Evolutionary conservation across 2,113 vertebrate genomes (phyloP), one percentile per base, ranked within the genome.

Genomic region (Dipodomys stephensi): DNA sequence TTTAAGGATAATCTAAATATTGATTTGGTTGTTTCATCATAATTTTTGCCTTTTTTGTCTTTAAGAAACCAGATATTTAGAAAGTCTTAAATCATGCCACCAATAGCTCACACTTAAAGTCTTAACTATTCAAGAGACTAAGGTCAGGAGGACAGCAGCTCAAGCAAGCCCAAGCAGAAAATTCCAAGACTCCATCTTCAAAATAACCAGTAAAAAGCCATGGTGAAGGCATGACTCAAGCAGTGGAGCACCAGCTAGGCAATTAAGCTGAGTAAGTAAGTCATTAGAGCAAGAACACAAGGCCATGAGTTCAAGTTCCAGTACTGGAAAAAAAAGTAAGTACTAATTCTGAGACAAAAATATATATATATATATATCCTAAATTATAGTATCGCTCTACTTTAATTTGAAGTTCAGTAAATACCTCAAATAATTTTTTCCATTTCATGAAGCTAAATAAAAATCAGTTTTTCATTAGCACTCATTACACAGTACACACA

Each of bases 371-470:
- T 53, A 53, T 53, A 39, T 39, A 5, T 39, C 10, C 19, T 49
- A 83, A 83, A 53, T 82, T 62, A 53, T 39, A 83, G 35, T 22
- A 60, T 28, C 39, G 9, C 79, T 72, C 25, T 69, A 20, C 87
- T 92, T 85, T 65, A 94, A 86, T n/a, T 71, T 57, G 64, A 93
- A 19, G 44, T 71, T 13, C 72, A 49, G 73, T 44, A 79, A 93
- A 85, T 23, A 78, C 88, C 32, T 65, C 39, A 93, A 82, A 53
- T 13, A 77, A n/a, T 32, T 15, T 53, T 88, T 76, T 68, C 19
- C 22, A 83, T 39, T 91, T 93, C 44, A 28, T 87, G 18, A 87
- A 13, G 57, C 76, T 73, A 53, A 87, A 72, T 53, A 32, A 23
- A 72, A 87, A 64, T 73, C 57, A 23, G 35, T 11, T 71, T 62